Conservation (phyloP, 2,888 invertebrate genomes). For the Clostera curtula region DNA sequence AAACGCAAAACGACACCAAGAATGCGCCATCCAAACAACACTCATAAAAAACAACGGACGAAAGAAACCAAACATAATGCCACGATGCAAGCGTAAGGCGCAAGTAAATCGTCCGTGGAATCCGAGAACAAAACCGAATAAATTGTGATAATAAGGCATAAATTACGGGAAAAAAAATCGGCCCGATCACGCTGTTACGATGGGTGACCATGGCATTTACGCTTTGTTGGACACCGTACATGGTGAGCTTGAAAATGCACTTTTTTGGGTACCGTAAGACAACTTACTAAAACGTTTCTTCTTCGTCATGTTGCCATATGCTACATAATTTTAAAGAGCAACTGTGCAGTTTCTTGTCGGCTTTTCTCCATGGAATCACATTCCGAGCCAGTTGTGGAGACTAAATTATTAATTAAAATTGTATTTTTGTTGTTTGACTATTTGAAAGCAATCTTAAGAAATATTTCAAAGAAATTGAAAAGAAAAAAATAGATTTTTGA, state of each 20-base stretch:
- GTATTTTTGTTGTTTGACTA: too few species aligned
- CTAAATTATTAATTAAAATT: too few species aligned
- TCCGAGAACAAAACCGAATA: constrained; percentile 57
- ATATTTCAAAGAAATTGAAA: too few species aligned
- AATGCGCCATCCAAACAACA: constrained; percentile 8
- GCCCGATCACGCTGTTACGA: constrained; percentile 58
- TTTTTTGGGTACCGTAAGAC: constrained; percentile 33
- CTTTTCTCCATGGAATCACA: too few species aligned
- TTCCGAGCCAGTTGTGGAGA: too few species aligned
- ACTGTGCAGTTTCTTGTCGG: too few species aligned
- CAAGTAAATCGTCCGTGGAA: constrained; percentile 60
- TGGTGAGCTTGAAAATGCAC: constrained; percentile 51
- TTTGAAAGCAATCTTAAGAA: too few species aligned
- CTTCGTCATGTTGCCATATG: too few species aligned
- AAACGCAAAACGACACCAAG: constrained; percentile 19
- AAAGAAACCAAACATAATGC: constrained; percentile 49
- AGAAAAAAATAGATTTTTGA: too few species aligned
- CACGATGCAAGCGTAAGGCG: constrained; percentile 31
- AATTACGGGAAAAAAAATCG: constrained; percentile 52
- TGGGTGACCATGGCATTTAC: constrained; percentile 73
- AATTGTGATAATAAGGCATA: constrained; percentile 69
- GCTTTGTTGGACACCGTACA: constrained; percentile 56
- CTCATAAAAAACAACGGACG: constrained; percentile 46
- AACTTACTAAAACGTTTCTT: not conserved
- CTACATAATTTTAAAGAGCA: too few species aligned